phyloP scores from a whole-genome alignment of 2,888 invertebrate species.

The Platynereis dumerilii region DNA sequence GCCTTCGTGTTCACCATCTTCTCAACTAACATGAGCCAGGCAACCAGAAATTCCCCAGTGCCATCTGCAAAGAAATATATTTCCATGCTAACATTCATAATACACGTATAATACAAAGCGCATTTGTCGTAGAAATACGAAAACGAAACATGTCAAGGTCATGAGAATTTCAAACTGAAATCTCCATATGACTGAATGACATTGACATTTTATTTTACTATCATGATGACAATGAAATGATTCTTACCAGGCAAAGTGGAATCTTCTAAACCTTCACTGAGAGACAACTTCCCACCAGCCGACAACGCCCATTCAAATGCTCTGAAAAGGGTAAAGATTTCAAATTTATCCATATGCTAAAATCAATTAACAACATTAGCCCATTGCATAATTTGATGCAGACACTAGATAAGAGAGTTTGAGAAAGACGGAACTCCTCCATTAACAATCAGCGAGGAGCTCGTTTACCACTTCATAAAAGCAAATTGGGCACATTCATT shows the following conservation, averaged over 20 bases:
- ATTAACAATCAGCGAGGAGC: too few relatives aligned
- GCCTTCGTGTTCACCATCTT: conserved; percentile 85
- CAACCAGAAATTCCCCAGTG: conserved; percentile 81
- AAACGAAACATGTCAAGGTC: too few relatives aligned
- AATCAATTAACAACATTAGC: too few relatives aligned
- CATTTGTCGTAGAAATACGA: neutral
- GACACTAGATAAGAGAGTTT: too few relatives aligned
- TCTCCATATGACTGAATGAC: too few relatives aligned
- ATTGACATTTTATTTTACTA: too few relatives aligned
- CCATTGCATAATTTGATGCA: too few relatives aligned
- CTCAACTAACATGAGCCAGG: conserved; percentile 81
- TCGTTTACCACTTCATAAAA: too few relatives aligned
- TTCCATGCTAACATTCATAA: neutral
- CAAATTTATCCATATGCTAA: neutral
- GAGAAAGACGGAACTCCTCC: too few relatives aligned
- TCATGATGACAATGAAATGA: neutral
- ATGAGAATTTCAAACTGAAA: too few relatives aligned
- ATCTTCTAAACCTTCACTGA: conserved; percentile 70
- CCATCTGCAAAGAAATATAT: conserved; percentile 67
- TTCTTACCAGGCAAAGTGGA: conserved; percentile 69
- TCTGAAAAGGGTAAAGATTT: conserved; percentile 51
- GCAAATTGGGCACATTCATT: too few relatives aligned
- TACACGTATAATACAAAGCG: neutral
- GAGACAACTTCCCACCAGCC: conserved; percentile 63
- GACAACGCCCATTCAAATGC: conserved; percentile 71